Conservation (phyloP, 2,888 invertebrate species). For the Achlya flavicornis region DNA sequence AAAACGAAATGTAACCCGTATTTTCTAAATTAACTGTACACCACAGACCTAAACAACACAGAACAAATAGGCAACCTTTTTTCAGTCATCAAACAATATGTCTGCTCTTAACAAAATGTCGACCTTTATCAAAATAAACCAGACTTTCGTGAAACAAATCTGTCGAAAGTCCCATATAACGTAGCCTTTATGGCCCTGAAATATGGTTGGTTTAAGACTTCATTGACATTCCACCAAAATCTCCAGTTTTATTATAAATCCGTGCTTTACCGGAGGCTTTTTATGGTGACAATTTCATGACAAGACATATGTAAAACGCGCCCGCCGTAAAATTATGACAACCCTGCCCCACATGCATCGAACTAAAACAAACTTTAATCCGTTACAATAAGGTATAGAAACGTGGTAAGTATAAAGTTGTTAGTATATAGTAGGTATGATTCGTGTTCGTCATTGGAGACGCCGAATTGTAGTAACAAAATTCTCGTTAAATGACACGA, state of each 20-base stretch:
- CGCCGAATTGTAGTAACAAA: neutral
- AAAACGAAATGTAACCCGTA: neutral
- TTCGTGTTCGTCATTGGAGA: neutral
- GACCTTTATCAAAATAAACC: conserved; percentile 6
- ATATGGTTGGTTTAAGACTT: conserved; percentile 18
- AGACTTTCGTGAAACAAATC: neutral
- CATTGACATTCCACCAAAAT: conserved; percentile 38
- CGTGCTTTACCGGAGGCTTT: conserved; percentile 39
- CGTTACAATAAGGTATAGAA: neutral
- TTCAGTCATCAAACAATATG: neutral
- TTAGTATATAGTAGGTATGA: neutral
- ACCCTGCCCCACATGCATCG: neutral
- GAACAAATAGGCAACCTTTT: conserved; percentile 4
- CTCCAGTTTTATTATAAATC: conserved; percentile 46
- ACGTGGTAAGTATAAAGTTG: neutral
- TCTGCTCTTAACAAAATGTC: conserved; percentile 1
- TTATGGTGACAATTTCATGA: conserved; percentile 40
- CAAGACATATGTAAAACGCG: conserved; percentile 30
- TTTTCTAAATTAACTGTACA: neutral
- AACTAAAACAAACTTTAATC: neutral
- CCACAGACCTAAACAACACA: neutral
- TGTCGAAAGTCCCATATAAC: neutral
- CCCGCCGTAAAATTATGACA: conserved; percentile 40
- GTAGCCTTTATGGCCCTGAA: conserved; percentile 2
- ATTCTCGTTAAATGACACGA: neutral